These are phyloP conservation scores for Sepioteuthis lessoniana DNA, from an alignment of 2,888 invertebrate genomes.

Conservation along the genomic window DNA sequence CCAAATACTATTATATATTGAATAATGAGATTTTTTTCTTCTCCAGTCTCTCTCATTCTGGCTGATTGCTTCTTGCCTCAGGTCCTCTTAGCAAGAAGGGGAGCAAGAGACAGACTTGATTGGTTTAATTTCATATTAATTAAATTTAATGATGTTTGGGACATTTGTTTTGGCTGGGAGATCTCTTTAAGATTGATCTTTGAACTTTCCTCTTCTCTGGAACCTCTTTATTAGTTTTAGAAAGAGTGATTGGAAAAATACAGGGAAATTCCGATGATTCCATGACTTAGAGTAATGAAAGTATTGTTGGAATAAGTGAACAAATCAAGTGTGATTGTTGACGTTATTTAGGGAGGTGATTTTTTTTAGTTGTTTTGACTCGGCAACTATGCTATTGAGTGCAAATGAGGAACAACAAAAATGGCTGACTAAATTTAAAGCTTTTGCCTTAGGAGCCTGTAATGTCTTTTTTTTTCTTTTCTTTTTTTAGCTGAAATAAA, in stretches of 20 bases:
- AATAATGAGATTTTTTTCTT: background rate
- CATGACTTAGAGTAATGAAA: background rate
- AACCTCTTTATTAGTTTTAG: background rate
- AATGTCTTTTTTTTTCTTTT: background rate
- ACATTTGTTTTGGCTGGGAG: background rate
- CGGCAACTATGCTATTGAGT: background rate
- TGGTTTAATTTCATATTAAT: background rate
- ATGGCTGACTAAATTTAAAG: background rate
- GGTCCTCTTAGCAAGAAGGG: background rate
- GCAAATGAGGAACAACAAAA: background rate
- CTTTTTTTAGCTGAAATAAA: too few species aligned
- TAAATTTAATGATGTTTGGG: constrained; percentile 25
- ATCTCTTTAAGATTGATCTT: background rate
- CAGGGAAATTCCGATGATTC: background rate
- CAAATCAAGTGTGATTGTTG: background rate
- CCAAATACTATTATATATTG: background rate
- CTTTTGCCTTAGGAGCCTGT: background rate
- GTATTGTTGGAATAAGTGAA: background rate
- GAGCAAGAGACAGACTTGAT: background rate
- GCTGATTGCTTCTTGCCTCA: background rate
- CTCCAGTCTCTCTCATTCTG: background rate
- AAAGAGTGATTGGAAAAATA: background rate
- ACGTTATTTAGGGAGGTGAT: background rate
- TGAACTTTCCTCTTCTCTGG: background rate
- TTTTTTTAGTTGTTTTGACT: background rate